Evolutionary conservation across 2,888 invertebrate species (phyloP), one percentile per base, ranked within the genome.

Genomic region (Saturnia japonica): DNA sequence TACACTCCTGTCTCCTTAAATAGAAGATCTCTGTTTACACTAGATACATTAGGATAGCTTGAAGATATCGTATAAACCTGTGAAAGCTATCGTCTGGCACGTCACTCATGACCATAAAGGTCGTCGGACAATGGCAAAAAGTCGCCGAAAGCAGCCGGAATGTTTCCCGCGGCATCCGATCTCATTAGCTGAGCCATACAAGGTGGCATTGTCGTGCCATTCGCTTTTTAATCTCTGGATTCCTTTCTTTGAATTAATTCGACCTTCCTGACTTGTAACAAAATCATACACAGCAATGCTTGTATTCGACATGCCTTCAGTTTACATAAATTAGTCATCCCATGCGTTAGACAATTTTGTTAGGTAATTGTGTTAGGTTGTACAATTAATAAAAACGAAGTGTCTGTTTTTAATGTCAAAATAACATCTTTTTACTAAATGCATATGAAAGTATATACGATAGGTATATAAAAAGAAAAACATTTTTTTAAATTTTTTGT

Each of bases 181-280:
- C 85, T 88, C 88, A 85, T 87, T 88, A 88, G 82, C 74, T 72
- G 75, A 66, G 74, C 88, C 87, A 74, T 87, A 88, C 84, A 87
- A 79, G 87, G 86, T 71, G 86, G 84, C 71, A 68, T 73, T 75
- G 74, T 74, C 73, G 74, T 75, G 73, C 74, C 75, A 64, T 57
- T 57, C 70, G 70, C 64, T 72, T 73, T 72, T 72, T 70, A 43
- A 69, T 69, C 64, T 51, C 60, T 42, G 54, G 64, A 64, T 64
- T 40, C 64, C 64, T 64, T 64, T 64, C 64, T 64, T 40, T 40
- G 40, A 40, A 64, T 34, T 40, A n/a, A 64, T 40, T 40, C 64
- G 64, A 64, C 64, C 64, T 64, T 64, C 64, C 64, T 40, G 64
- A 64, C 64, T 60, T 14, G 40, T 2, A 64, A 64, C 19, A 40